Base-by-base conservation (phyloP, 1,140 invertebrate species). In the Lepidurus packardi region DNA sequence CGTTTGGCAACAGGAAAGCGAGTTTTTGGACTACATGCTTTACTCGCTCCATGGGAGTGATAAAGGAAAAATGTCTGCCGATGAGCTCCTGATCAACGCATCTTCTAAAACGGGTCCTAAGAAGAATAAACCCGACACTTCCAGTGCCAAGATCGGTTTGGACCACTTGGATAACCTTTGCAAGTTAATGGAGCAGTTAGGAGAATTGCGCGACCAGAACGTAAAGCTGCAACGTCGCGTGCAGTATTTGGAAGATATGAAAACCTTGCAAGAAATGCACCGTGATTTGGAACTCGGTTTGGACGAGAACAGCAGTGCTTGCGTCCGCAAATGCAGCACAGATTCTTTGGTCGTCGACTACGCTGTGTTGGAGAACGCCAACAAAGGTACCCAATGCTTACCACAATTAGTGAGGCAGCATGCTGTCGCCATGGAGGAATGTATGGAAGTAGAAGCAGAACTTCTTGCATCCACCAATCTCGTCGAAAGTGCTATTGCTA, bases 131-230 rank as follows among this genome's bases (percentile, higher is more conserved):
- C 74, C 16, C 65, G 73, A 73, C 76, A 79, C 34, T 43, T 76
- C 73, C 47, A 80, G 65, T 77, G 80, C 82, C n/a, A 82, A 83
- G 75, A 83, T 87, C n/a, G 87, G 88, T 1, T 82, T 94, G 43
- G 91, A 93, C 81, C 92, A 94, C 82, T 83, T 94, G 79, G 92
- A 93, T 80, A 91, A 92, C 80, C 84, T 94, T 6, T 89, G 92
- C 80, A 88, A 89, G 75, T 84, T 94, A 9, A 89, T 93, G 84
- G 91, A 93, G 81, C 90, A 93, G 81, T 87, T 94, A 44, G 85
- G 92, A 6, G 88, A 89, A 11, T 84, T 94, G 21, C 88, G 90
- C 75, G 89, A 92, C 81, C 89, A 92, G 80, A 93, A 92, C 82
- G 85, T 88, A 3, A 88, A 88, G 78, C 84, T 93, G 1, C 89